Conservation (phyloP, 1,140 invertebrate genomes). For the Micrasema minimum region DNA sequence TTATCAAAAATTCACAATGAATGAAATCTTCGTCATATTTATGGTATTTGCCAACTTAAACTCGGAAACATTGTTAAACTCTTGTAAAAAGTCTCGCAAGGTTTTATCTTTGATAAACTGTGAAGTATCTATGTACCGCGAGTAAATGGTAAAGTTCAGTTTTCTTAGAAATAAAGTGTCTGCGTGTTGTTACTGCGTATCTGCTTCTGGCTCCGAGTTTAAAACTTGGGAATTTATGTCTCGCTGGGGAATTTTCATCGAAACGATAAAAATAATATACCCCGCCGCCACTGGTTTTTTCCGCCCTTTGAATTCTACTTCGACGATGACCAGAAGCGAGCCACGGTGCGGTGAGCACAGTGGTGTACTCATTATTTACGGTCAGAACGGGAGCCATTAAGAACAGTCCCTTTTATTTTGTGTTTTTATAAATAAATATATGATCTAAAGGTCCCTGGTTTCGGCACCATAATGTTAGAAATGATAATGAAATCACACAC, state of each 20-base stretch:
- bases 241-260: constrained; percentile 50
- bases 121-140: constrained; percentile 11
- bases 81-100: constrained; percentile 18
- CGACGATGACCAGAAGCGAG: constrained; percentile 10
- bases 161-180: constrained; percentile 33
- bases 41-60: constrained; percentile 4
- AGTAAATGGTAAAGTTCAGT: constrained; percentile 31
- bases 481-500: too few relatives aligned
- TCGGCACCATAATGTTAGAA: too few relatives aligned
- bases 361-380: constrained; percentile 22
- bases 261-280: constrained; percentile 52
- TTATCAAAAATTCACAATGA: too few relatives aligned
- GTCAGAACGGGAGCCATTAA: background rate
- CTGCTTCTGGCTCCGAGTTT: constrained; percentile 33
- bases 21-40: too few relatives aligned
- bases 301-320: constrained; percentile 30
- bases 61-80: constrained; percentile 27
- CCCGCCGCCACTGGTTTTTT: constrained; percentile 40
- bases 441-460: too few relatives aligned
- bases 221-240: constrained; percentile 52
- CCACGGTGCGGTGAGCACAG: constrained; percentile 1
- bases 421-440: too few relatives aligned
- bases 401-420: too few relatives aligned
- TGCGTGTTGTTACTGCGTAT: constrained; percentile 35
- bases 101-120: constrained; percentile 34